Base-by-base conservation (phyloP, 2,888 invertebrate species). In the Eilema griseolum region DNA sequence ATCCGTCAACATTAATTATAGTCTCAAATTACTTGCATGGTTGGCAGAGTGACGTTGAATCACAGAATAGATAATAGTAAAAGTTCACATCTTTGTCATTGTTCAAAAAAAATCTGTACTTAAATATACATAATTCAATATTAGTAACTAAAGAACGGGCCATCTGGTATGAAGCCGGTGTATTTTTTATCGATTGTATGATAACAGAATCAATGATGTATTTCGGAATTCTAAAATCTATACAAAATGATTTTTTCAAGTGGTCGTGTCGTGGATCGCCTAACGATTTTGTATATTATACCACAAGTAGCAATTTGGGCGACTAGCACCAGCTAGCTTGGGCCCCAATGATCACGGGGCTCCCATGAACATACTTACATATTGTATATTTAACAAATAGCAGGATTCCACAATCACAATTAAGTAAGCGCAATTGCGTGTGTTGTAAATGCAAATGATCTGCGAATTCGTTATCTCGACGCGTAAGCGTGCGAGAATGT, bases 361-460 rank as follows among this genome's bases (percentile, higher is more conserved):
- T 4, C 14, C 14, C 4, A 60, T 56, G 26, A 61, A 20, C 28
- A 28, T 61, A 61, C n/a, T 62, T 16, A 31, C 37, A n/a, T 33
- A 14, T 7, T 61, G 16, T 31, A 56, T 16, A 67, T 56, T 56
- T 2, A 23, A n/a, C 56, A 23, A 23, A 57, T 10, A 57, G n/a
- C 57, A 57, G 24, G 8, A 24, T 56, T 56, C 52, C 41, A 75
- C 41, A 65, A 23, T 59, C 23, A 31, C 14, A 56, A 12, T 52
- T 4, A 63, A 24, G 62, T 67, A 71, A 71, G 20, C 33, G 59
- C 63, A 26, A 23, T 72, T 73, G 78, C 73, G 74, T 82, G 80
- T 70, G 28, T 77, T 75, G 76, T 77, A 57, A 62, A 79, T 76
- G 79, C 71, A 78, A 79, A 81, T 78, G 57, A 33, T 67, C 67